Base-by-base conservation (phyloP, 2,888 invertebrate genomes). In the Ceriagrion tenellum region DNA sequence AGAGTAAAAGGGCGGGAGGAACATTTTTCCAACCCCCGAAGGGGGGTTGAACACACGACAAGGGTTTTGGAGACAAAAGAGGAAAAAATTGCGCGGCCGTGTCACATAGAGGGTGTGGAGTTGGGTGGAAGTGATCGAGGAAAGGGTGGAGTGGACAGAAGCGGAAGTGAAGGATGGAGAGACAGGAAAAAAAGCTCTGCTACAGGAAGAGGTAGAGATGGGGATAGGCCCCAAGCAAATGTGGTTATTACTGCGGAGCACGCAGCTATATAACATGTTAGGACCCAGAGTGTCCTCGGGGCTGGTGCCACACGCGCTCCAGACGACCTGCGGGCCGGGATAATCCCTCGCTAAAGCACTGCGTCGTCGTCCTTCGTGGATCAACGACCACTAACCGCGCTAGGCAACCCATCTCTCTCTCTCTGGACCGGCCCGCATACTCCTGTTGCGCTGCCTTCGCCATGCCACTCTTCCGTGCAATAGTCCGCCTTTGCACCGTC, bases 301-400 rank as follows among this genome's bases (percentile, higher is more conserved):
- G 16, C 81, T n/a, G 13, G 69, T 26, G 12, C 69, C 1, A n/a
- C n/a, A 20, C n/a, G 69, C 69, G 26, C n/a, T 8, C 35, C 81
- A 16, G 35, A 12, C 23, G 10, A n/a, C 20, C 26, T 93, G 93
- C 40, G 63, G 91, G 91, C 91, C 63, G 16, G 93, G 93, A 93
- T 93, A 93, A 93, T 93, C 93, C 47, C 93, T 93, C 69, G 93
- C 93, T 74, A 93, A 93, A 93, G 93, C 93, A 93, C 69, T 93
- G 40, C 55, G 63, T 20, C 91, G 23, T 35, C 91, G 23, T 91
- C 91, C 55, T n/a, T 12, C 55, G 55, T 89, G 40, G 12, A 20
- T n/a, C 47, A 55, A 13, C 18, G 30, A 20, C 10, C 23, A 81
- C 35, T 35, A 35, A 10, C 81, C 35, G 81, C 3, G 81, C 81